phyloP scores from a whole-genome alignment of 1,140 invertebrate genomes.

The Drosophila sucinea region DNA sequence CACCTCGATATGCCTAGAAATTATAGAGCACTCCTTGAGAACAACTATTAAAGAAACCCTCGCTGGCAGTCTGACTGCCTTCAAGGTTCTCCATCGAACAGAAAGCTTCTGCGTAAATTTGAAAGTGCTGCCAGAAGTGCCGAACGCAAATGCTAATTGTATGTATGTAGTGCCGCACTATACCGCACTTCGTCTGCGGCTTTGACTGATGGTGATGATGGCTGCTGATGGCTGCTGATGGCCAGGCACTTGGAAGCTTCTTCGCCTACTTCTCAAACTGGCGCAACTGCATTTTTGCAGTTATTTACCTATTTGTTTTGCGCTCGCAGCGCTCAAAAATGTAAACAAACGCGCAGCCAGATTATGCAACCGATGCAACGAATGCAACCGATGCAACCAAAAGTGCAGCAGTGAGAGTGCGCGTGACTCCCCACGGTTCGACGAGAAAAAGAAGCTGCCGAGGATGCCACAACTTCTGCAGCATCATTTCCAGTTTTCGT shows the following conservation, averaged over 20 bases:
- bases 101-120: slow-evolving; percentile 57
- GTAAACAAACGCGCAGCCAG: slow-evolving; percentile 49
- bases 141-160: slow-evolving; percentile 70
- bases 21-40: no score
- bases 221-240: not conserved
- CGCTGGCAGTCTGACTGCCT: slow-evolving; percentile 16
- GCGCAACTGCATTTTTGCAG: slow-evolving; percentile 63
- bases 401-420: slow-evolving; percentile 63
- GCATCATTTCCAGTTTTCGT: slow-evolving; percentile 44
- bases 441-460: slow-evolving; percentile 33
- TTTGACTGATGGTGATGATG: slow-evolving; percentile 58
- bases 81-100: slow-evolving; percentile 61
- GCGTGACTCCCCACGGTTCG: slow-evolving; percentile 37
- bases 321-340: slow-evolving; percentile 46
- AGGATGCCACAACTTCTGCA: slow-evolving; percentile 37
- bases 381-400: slow-evolving; percentile 37
- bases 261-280: slow-evolving; percentile 52
- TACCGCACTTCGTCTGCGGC: slow-evolving; percentile 19
- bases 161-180: not conserved
- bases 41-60: not conserved
- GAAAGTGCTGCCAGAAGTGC: slow-evolving; percentile 48
- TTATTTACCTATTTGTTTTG: slow-evolving; percentile 38
- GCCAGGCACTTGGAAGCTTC: slow-evolving; percentile 32
- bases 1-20: not conserved
- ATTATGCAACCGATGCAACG: slow-evolving; percentile 58